Percentiles rank a stretch among this genome's conserved stretches.
These are phyloP conservation scores for Camelus bactrianus DNA, from an alignment of 2,113 vertebrate species.

Conservation along the genomic window DNA sequence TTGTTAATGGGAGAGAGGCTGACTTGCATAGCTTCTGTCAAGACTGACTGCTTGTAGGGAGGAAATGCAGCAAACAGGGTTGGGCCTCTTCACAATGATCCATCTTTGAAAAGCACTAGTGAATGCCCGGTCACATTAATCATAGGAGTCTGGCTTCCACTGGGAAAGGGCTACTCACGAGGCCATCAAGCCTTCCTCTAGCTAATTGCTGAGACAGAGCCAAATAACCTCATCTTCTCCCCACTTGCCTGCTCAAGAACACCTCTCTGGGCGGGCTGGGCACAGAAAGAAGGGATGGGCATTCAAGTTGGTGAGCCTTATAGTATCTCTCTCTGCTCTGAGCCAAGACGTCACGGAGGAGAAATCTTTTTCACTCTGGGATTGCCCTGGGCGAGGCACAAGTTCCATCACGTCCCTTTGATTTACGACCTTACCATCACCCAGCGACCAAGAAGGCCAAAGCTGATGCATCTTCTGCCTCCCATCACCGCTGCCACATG, in stretches of 20 bases:
- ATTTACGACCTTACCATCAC: not conserved
- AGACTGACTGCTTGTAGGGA: slow-evolving; percentile 64
- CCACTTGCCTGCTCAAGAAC: not conserved
- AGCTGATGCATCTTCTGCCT: not conserved
- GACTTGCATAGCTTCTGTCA: slow-evolving; percentile 68
- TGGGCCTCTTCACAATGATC: slow-evolving; percentile 69
- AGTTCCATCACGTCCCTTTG: not conserved
- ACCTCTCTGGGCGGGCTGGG: not conserved
- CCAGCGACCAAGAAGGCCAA: not conserved
- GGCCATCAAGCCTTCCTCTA: slow-evolving; percentile 2
- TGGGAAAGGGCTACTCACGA: slow-evolving; percentile 21
- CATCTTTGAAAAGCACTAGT: slow-evolving; percentile 7
- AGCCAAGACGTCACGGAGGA: slow-evolving; percentile 4
- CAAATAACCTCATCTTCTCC: slow-evolving; percentile 11
- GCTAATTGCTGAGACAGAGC: not conserved
- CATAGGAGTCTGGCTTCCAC: slow-evolving; percentile 62
- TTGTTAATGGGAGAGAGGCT: slow-evolving; percentile 76
- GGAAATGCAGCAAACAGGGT: slow-evolving; percentile 58
- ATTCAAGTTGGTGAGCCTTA: not conserved
- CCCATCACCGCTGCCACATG: not conserved
- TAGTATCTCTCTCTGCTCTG: not conserved
- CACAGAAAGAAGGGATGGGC: not conserved
- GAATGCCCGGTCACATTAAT: slow-evolving; percentile 75
- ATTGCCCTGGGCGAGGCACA: slow-evolving; percentile 39
- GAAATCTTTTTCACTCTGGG: slow-evolving; percentile 19